These are phyloP conservation scores for Drosophila paranaensis DNA, from an alignment of 2,888 invertebrate species.

Conservation along the genomic window DNA sequence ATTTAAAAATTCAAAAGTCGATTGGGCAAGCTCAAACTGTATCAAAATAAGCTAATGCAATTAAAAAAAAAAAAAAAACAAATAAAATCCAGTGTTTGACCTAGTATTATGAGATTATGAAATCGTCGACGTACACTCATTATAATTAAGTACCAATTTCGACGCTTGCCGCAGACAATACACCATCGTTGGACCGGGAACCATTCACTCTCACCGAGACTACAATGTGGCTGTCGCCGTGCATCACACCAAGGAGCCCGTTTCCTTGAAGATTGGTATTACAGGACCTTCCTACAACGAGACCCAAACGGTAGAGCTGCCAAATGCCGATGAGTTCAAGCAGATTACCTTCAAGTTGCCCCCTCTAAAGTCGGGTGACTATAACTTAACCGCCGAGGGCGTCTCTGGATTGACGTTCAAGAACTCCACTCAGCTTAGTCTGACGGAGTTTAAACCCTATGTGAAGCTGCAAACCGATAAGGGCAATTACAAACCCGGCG, in stretches of 20 bases:
- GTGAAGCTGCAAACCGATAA: conserved; percentile 96
- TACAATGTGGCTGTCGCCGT: conserved; percentile 92
- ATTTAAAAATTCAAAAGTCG: not conserved
- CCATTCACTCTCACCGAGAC: conserved; percentile 92
- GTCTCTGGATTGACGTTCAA: conserved; percentile 90
- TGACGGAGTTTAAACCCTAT: conserved; percentile 84
- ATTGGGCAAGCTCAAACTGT: conserved; percentile 9
- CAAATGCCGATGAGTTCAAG: conserved; percentile 62
- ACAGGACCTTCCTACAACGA: conserved; percentile 77
- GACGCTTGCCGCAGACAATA: conserved; percentile 84
- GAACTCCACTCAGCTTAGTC: conserved; percentile 89
- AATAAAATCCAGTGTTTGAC: conserved; percentile 29
- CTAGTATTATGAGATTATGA: conserved; percentile 28
- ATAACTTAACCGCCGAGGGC: conserved; percentile 90
- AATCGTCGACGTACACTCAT: conserved; percentile 31
- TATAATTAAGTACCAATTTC: conserved; percentile 18
- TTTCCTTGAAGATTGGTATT: conserved; percentile 75
- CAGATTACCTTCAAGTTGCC: conserved; percentile 74
- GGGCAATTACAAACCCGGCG: conserved; percentile 94
- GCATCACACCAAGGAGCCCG: conserved; percentile 80
- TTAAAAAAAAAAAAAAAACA: not conserved
- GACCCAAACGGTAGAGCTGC: conserved; percentile 66
- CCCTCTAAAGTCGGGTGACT: conserved; percentile 86
- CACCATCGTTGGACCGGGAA: conserved; percentile 92
- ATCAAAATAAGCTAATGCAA: conserved; percentile 9